These are phyloP conservation scores for Apamea sordens DNA, from an alignment of 2,888 invertebrate genomes.

Conservation along the genomic window DNA sequence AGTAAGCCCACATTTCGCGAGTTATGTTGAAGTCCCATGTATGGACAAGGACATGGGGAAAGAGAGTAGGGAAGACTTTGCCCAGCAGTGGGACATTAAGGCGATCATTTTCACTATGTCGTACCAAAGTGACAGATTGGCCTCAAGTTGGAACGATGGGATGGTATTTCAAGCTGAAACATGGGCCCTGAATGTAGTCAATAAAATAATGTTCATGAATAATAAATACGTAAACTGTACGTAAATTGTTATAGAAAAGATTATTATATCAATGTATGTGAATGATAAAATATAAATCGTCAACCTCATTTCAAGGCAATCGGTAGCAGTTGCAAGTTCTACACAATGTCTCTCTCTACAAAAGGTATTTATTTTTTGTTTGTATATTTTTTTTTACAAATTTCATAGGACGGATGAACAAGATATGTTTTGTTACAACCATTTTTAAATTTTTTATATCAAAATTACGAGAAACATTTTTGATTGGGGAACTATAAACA, in stretches of 20 bases:
- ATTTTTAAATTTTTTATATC: slow-evolving; percentile 16
- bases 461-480: slow-evolving; percentile 11
- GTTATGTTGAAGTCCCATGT: too few species aligned
- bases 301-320: slow-evolving; percentile 18
- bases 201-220: not conserved
- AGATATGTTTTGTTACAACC: slow-evolving; percentile 61
- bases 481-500: not conserved
- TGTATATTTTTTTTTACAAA: not conserved
- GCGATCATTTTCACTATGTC: too few species aligned
- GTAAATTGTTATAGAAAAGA: too few species aligned
- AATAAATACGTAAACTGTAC: not conserved
- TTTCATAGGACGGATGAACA: slow-evolving; percentile 59
- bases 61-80: too few species aligned
- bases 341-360: slow-evolving; percentile 24
- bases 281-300: not conserved
- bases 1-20: too few species aligned
- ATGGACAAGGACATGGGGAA: too few species aligned
- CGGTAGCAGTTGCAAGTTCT: slow-evolving; percentile 31
- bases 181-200: not conserved
- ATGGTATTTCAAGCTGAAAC: not conserved
- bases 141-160: not conserved
- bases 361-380: not conserved
- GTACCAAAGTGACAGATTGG: not conserved
- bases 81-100: too few species aligned
- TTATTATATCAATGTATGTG: too few species aligned